Conservation (phyloP, 1,140 invertebrate genomes). For the Lysiphlebus fabarum region DNA sequence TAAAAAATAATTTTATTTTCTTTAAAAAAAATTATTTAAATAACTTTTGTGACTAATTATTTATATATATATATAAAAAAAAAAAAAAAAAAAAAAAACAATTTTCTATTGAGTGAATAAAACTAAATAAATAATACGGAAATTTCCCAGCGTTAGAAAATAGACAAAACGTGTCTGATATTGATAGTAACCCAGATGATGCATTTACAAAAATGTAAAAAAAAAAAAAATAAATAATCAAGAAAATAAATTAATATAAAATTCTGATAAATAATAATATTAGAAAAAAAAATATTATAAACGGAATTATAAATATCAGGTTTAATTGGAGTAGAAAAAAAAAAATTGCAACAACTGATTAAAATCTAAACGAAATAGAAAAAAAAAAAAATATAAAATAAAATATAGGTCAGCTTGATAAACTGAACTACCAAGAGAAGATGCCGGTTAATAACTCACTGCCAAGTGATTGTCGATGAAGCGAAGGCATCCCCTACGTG, state of each 20-base stretch:
- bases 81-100: too few species aligned
- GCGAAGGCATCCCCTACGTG: constrained; percentile 54
- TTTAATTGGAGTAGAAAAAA: constrained; percentile 54
- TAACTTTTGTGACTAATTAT: too few species aligned
- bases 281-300: constrained; percentile 18
- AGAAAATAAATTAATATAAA: too few species aligned
- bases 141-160: too few species aligned
- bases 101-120: too few species aligned
- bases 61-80: too few species aligned
- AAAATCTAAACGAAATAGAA: constrained; percentile 48
- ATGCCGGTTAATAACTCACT: constrained; percentile 56
- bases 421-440: constrained; percentile 56
- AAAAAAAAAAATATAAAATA: constrained; percentile 46
- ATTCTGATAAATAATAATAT: background rate
- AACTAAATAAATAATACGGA: too few species aligned
- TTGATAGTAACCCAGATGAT: too few species aligned
- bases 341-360: constrained; percentile 39
- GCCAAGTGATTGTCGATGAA: constrained; percentile 55
- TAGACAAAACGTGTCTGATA: too few species aligned
- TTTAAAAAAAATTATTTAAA: too few species aligned
- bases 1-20: too few species aligned
- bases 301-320: constrained; percentile 39
- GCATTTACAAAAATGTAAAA: background rate
- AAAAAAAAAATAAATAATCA: background rate
- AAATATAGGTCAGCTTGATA: constrained; percentile 55